phyloP scores from a whole-genome alignment of 2,888 invertebrate genomes.

The Chalcis sispes region DNA sequence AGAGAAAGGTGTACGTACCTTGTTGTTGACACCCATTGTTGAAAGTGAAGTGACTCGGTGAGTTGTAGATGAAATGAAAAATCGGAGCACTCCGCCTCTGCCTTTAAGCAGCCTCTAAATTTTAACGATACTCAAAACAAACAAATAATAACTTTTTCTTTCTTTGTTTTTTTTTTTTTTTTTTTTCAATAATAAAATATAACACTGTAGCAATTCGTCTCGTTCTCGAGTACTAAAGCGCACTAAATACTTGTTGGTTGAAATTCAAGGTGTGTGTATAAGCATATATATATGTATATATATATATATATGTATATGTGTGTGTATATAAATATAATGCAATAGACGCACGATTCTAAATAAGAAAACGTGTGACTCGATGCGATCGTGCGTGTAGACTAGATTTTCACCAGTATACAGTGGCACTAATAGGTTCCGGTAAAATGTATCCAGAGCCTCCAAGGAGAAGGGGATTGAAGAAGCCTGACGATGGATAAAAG shows the following conservation, averaged over 20 bases:
- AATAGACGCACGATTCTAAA: neutral
- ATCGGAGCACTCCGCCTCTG: conserved; percentile 19
- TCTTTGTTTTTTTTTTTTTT: no score
- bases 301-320: neutral
- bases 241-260: neutral
- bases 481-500: no score
- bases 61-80: neutral
- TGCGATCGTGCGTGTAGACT: conserved; percentile 39
- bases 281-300: neutral
- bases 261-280: neutral
- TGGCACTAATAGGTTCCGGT: conserved; percentile 37
- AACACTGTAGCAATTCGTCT: neutral
- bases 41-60: neutral
- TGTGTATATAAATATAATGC: neutral
- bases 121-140: no score
- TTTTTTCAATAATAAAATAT: neutral
- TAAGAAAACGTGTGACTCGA: conserved; percentile 9
- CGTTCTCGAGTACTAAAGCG: neutral
- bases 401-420: conserved; percentile 31
- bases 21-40: conserved; percentile 64
- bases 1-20: conserved; percentile 61
- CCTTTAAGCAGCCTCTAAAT: neutral
- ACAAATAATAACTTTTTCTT: no score
- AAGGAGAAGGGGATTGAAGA: no score
- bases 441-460: conserved; percentile 27